phyloP scores from a whole-genome alignment of 2,113 vertebrate genomes.

The Brienomyrus longianalis region DNA sequence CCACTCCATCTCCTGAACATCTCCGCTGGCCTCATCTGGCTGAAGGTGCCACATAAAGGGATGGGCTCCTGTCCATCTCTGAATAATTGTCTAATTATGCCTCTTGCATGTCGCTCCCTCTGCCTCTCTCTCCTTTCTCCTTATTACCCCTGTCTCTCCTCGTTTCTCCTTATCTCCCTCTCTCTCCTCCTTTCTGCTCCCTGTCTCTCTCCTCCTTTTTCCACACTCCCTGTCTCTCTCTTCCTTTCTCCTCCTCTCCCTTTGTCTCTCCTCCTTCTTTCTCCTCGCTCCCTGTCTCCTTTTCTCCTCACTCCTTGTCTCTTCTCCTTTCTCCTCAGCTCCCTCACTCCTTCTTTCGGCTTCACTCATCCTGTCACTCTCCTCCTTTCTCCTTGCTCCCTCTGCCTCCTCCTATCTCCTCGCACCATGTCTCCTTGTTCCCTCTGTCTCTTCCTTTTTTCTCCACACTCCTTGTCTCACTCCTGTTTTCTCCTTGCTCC shows the following conservation, averaged over 20 bases:
- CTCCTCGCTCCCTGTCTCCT: not conserved
- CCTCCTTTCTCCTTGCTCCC: not conserved
- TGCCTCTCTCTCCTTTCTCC: not conserved
- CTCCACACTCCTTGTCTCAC: not conserved
- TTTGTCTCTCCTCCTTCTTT: not conserved
- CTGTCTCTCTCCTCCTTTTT: not conserved
- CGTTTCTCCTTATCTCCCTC: not conserved
- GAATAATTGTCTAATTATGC: slow-evolving; percentile 14
- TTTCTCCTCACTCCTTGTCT: not conserved
- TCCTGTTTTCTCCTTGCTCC: not conserved
- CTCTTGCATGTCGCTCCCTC: not conserved
- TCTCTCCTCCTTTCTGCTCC: not conserved
- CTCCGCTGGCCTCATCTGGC: not conserved
- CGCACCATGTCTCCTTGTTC: not conserved
- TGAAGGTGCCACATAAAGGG: not conserved
- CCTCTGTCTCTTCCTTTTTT: not conserved
- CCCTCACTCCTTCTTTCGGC: not conserved
- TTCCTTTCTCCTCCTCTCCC: not conserved
- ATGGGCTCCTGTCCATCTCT: not conserved
- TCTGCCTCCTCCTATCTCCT: not conserved
- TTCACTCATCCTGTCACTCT: not conserved
- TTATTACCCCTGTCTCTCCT: not conserved
- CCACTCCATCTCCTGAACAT: not conserved
- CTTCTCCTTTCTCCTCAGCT: too few relatives aligned
- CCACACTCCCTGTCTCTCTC: not conserved